A percentile compares a stretch with the other conserved stretches of the same genome.
Conservation (phyloP, 1,140 invertebrate species). For the Drosophila chauvacae region DNA sequence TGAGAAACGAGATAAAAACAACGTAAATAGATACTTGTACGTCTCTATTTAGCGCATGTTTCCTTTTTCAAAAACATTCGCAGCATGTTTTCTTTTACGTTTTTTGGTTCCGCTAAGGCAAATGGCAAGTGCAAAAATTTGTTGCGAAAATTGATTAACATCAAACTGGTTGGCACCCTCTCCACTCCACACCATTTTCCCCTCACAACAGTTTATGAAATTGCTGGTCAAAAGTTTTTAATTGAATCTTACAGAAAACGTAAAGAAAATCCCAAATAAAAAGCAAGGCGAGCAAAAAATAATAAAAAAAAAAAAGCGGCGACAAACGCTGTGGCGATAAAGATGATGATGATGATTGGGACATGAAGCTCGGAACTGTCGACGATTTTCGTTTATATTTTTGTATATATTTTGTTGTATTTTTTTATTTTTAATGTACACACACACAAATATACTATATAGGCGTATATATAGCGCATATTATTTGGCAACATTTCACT, state of each 20-base stretch:
- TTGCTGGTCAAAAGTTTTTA: slow-evolving; percentile 70
- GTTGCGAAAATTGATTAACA: slow-evolving; percentile 83
- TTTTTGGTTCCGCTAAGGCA: slow-evolving; percentile 43
- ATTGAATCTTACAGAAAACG: slow-evolving; percentile 67
- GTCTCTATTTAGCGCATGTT: slow-evolving; percentile 45
- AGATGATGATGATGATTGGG: slow-evolving; percentile 43
- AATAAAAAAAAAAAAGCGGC: slow-evolving; percentile 32
- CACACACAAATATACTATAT: slow-evolving; percentile 6
- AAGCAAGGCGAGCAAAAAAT: slow-evolving; percentile 42
- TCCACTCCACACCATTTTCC: neutral
- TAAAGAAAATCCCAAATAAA: slow-evolving; percentile 34
- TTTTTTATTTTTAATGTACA: slow-evolving; percentile 22
- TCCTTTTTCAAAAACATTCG: slow-evolving; percentile 44
- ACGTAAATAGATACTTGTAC: slow-evolving; percentile 47
- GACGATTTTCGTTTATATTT: slow-evolving; percentile 15
- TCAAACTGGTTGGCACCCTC: slow-evolving; percentile 66
- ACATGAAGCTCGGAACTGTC: slow-evolving; percentile 35
- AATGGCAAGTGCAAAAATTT: slow-evolving; percentile 81
- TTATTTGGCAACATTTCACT: slow-evolving; percentile 69
- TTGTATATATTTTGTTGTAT: slow-evolving; percentile 2
- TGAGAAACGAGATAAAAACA: slow-evolving; percentile 42
- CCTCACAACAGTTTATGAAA: slow-evolving; percentile 57
- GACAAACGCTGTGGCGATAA: slow-evolving; percentile 36
- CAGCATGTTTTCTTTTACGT: slow-evolving; percentile 48
- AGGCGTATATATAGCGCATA: slow-evolving; percentile 7